phyloP scores from a whole-genome alignment of 2,113 vertebrate species.

The Siphamia tubifer region DNA sequence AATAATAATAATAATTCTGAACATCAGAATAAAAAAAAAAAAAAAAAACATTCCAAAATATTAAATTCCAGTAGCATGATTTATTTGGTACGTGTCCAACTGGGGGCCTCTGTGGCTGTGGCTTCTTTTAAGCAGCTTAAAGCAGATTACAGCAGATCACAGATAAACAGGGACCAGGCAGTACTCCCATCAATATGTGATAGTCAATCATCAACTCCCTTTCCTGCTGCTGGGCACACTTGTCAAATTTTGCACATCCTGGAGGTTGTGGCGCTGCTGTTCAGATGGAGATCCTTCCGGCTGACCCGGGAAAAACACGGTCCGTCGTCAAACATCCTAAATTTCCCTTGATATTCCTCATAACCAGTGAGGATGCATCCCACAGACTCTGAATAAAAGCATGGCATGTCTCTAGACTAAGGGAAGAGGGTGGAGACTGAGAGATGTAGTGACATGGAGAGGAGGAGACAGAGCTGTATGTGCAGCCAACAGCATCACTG shows the following conservation, averaged over 20 bases:
- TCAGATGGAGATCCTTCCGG: conserved; percentile 23
- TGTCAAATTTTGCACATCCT: conserved; percentile 20
- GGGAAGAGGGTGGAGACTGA: conserved; percentile 65
- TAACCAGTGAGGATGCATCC: conserved; percentile 30
- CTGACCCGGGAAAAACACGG: background rate
- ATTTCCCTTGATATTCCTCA: conserved; percentile 9
- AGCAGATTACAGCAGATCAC: conserved; percentile 64
- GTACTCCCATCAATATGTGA: conserved; percentile 38
- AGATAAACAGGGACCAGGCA: conserved; percentile 38
- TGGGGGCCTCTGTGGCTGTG: background rate
- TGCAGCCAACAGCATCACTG: conserved; percentile 38
- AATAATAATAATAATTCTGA: background rate
- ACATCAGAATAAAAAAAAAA: background rate
- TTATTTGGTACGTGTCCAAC: conserved; percentile 31
- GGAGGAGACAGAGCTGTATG: conserved; percentile 61
- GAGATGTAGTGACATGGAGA: conserved; percentile 56
- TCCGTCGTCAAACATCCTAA: background rate
- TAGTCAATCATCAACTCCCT: conserved; percentile 20
- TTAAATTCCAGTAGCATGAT: conserved; percentile 20
- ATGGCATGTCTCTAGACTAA: conserved; percentile 59
- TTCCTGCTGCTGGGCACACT: conserved; percentile 4
- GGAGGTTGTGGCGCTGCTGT: conserved; percentile 1
- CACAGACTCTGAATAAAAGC: conserved; percentile 46
- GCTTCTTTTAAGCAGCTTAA: conserved; percentile 72
- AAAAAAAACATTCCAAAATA: background rate